Evolutionary conservation across 2,113 vertebrate genomes (phyloP).

Genomic region (Gavialis gangeticus): DNA sequence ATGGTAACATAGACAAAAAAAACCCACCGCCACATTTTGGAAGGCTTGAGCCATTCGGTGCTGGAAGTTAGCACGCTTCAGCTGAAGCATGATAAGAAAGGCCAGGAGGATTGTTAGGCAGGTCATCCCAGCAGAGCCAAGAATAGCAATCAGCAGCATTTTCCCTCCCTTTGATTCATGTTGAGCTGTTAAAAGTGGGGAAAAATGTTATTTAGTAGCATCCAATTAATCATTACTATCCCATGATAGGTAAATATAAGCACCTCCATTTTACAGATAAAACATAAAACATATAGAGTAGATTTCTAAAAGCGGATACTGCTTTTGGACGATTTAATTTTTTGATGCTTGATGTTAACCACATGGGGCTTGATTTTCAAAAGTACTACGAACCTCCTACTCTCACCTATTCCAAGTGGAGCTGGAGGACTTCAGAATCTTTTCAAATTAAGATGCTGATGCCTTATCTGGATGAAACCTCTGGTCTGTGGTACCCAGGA

Average conservation of each 20-base stretch:
- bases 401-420: not conserved
- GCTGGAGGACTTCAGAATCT: not conserved
- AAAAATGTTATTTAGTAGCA: not conserved
- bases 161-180: slow-evolving; percentile 79
- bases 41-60: slow-evolving; percentile 89
- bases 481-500: not conserved
- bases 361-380: not conserved
- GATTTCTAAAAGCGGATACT: not conserved
- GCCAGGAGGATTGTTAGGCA: slow-evolving; percentile 89
- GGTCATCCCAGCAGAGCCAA: slow-evolving; percentile 92
- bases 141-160: slow-evolving; percentile 90
- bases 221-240: not conserved
- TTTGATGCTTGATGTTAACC: not conserved
- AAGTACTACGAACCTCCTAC: not conserved
- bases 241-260: not conserved
- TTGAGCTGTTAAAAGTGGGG: slow-evolving; percentile 56
- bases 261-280: not conserved
- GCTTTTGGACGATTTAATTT: not conserved
- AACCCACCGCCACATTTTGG: slow-evolving; percentile 84
- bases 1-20: not conserved
- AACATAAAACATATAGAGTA: not conserved
- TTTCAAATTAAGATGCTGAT: not conserved
- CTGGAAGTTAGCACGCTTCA: slow-evolving; percentile 87
- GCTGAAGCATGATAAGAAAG: slow-evolving; percentile 89
- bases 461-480: not conserved